Conservation (phyloP, 2,113 vertebrate species). For the Castor canadensis region DNA sequence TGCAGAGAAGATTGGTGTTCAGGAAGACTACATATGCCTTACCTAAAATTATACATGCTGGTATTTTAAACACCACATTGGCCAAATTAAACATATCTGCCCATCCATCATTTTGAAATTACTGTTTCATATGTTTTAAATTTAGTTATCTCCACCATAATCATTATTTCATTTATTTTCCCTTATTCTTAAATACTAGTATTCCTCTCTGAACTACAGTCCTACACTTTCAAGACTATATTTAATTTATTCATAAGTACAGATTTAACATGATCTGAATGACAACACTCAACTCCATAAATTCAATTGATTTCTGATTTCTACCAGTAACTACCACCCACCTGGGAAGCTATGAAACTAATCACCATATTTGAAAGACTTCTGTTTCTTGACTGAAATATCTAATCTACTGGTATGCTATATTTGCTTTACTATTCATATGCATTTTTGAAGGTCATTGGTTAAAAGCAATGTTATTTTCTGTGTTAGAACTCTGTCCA, state of each 20-base stretch:
- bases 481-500: background rate
- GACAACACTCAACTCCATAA: background rate
- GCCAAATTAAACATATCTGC: background rate
- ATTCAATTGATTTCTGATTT: background rate
- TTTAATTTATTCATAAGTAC: background rate
- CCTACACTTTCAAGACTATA: background rate
- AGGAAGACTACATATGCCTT: background rate
- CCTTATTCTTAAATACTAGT: background rate
- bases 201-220: background rate
- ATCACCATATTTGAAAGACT: background rate
- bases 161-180: background rate
- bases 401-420: background rate
- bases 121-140: background rate
- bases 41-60: background rate
- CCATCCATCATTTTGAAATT: background rate
- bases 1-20: too few species aligned
- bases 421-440: background rate
- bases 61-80: background rate
- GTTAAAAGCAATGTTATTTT: background rate
- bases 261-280: background rate
- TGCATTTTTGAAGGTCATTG: background rate
- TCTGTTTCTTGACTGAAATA: background rate
- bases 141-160: background rate
- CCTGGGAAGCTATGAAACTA: background rate
- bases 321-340: background rate